A percentile compares a stretch with the other conserved stretches of the same genome.
phyloP scores from a whole-genome alignment of 2,113 vertebrate genomes.

The Hippocampus mohnikei region DNA sequence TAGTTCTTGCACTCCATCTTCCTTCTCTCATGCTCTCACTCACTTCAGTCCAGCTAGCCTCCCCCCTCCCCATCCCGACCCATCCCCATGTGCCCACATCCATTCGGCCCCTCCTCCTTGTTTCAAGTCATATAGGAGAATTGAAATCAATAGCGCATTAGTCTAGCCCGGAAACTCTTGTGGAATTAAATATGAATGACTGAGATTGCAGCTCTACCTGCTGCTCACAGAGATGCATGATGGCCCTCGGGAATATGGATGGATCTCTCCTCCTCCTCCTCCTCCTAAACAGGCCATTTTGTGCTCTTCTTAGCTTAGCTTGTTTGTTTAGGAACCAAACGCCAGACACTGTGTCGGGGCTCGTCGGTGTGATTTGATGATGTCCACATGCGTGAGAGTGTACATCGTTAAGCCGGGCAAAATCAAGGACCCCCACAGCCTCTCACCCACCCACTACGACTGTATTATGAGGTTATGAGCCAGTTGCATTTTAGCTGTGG shows the following conservation, averaged over 20 bases:
- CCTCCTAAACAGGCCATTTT: slow-evolving; percentile 57
- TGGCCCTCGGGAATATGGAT: slow-evolving; percentile 50
- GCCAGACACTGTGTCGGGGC: background rate
- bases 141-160: slow-evolving; percentile 81
- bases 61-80: background rate
- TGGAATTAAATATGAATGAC: slow-evolving; percentile 82
- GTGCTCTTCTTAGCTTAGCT: slow-evolving; percentile 31
- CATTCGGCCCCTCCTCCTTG: slow-evolving; percentile 38
- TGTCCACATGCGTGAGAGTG: background rate
- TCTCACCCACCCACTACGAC: slow-evolving; percentile 56
- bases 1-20: slow-evolving; percentile 28
- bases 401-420: slow-evolving; percentile 57
- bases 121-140: slow-evolving; percentile 73
- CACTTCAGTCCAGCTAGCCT: slow-evolving; percentile 44
- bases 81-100: slow-evolving; percentile 10
- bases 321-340: background rate
- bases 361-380: background rate
- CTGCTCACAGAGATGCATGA: slow-evolving; percentile 65
- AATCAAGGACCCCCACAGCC: slow-evolving; percentile 35
- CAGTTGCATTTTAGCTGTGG: slow-evolving; percentile 52
- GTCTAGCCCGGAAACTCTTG: slow-evolving; percentile 75
- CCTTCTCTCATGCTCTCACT: slow-evolving; percentile 46
- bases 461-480: slow-evolving; percentile 61
- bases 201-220: slow-evolving; percentile 77
- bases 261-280: slow-evolving; percentile 28